Evolutionary conservation across 2,888 invertebrate species (phyloP), one percentile per base, ranked within the genome.

Genomic region (Hedya salicella): DNA sequence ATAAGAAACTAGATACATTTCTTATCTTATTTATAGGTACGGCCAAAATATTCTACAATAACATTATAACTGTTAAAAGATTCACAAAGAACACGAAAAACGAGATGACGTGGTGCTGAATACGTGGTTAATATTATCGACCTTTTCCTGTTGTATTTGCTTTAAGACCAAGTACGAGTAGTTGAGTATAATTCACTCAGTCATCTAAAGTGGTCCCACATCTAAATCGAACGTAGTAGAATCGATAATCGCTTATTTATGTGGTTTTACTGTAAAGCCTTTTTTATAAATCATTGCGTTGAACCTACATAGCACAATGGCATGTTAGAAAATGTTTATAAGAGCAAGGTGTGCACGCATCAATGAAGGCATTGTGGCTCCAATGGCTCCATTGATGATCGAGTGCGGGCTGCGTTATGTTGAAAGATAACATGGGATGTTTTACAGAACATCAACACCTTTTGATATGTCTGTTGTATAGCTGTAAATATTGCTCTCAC

Each of bases 41-140:
- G n/a, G 25, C 6, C 25, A 4, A 3, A 4, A 68, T 67, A 36
- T 19, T 32, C 61, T 69, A 75, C 76, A 73, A 80, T 75, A 76
- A 75, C 73, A 76, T 71, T 72, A 74, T 71, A 70, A 64, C n/a
- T n/a, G n/a, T n/a, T n/a, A n/a, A n/a, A n/a, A n/a, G n/a, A 75
- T 75, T 76, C 72, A 73, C 61, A 56, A 64, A 36, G 8, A 68
- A 52, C 40, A 56, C 30, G 54, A 61, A 73, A 71, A 71, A 73
- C 64, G 62, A 70, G 71, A 72, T 75, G 77, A 75, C 68, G 74
- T 75, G 72, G 68, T 62, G 42, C 11, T 73, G 65, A 77, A 75
- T 75, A 68, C 72, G 36, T 67, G 54, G 73, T 72, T 72, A 75
- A 76, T 75, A 70, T 66, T 70, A 64, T 71, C 73, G 73, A 78